Evolutionary conservation across 1,140 invertebrate genomes (phyloP), one percentile per base, ranked within the genome.

Genomic region (Hylaeus volcanicus): DNA sequence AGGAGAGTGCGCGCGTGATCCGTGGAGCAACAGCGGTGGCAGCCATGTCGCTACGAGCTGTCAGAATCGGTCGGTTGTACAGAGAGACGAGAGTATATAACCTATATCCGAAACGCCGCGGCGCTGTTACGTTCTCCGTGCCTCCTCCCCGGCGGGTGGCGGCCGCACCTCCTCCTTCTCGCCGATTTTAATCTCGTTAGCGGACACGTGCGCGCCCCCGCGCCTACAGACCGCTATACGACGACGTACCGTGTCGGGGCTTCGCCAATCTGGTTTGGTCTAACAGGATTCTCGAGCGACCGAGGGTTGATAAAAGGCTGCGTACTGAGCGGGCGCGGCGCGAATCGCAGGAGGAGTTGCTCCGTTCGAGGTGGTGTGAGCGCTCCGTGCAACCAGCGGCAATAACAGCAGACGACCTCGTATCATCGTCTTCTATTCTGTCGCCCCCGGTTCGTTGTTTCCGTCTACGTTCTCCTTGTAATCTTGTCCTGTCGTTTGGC

Each of bases 201-300:
- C 90, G 89, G 90, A 93, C 93, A 93, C 93, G 93, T 94, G 93
- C 90, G 90, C 89, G 87, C 88, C 90, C 87, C 90, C 90, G 88
- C 86, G 87, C 87, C 88, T 71, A 71, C 64, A 64, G 41, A 14
- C 77, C 77, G 39, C 65, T 79, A 79, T 65, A 75, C 78, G 72
- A 80, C 78, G 72, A 80, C 72, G 65, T 86, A 82, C 74, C 85
- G 86, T 82, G 80, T 86, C 86, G 86, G 86, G 93, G 93, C 92
- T 94, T 94, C 93, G 88, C 86, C 90, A 94, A 94, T 94, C 93
- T 93, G 92, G 92, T 94, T 93, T 94, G 92, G 86, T 88, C 89
- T 94, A 94, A 94, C 93, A 91, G 90, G 93, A 94, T 94, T 93
- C 88, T 74, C 85, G 81, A 81, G 86, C 86, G 87, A 80, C 85